Conservation (phyloP, 53 echinoderm and acorn worm species). For the Echinarachnius parma region DNA sequence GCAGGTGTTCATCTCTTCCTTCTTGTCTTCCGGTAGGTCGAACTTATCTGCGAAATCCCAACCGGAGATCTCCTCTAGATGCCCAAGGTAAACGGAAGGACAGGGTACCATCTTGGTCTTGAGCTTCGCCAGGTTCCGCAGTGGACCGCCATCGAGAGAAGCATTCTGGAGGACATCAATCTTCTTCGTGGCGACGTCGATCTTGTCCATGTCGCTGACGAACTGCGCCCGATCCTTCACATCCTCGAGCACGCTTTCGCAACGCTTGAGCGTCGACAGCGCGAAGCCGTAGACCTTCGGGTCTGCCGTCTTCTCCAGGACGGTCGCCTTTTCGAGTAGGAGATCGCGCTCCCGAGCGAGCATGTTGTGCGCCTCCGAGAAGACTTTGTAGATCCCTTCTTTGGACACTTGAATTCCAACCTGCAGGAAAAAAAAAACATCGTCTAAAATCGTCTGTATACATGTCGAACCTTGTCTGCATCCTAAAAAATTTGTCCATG, state of each 20-base stretch:
- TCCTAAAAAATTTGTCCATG: too few relatives aligned
- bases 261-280: constrained; percentile 23
- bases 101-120: constrained; percentile 25
- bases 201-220: constrained; percentile 14
- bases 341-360: constrained; percentile 11
- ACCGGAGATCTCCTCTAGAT: constrained; percentile 18
- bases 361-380: constrained; percentile 30
- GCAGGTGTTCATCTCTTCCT: constrained; percentile 40
- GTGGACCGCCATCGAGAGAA: constrained; percentile 4
- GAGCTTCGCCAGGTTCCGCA: constrained; percentile 23
- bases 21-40: constrained; percentile 30
- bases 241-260: constrained; percentile 11
- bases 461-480: too few relatives aligned
- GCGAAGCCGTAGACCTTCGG: constrained; percentile 28
- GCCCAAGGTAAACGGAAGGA: constrained; percentile 23
- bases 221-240: constrained; percentile 27
- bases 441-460: too few relatives aligned
- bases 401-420: constrained; percentile 22
- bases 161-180: constrained; percentile 34
- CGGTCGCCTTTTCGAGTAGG: constrained; percentile 15
- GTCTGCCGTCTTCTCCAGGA: constrained; percentile 23
- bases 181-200: constrained; percentile 3
- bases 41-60: constrained; percentile 32
- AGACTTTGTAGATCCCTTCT: constrained; percentile 30
- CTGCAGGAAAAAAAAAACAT: too few relatives aligned